Conservation (phyloP, 2,888 invertebrate genomes). For the Diarsia mendica region DNA sequence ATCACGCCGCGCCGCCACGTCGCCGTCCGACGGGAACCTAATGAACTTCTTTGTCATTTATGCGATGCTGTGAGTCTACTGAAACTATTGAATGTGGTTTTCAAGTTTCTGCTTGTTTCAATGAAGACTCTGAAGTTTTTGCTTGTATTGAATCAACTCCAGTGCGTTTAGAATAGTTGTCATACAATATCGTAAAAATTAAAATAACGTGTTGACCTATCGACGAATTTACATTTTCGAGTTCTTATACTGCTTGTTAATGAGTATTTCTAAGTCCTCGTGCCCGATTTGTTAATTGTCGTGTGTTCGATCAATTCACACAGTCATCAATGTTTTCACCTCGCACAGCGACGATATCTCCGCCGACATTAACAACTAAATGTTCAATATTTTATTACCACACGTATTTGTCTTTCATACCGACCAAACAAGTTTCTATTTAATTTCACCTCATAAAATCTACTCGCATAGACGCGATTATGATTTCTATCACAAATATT, state of each 20-base stretch:
- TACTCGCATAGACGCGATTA: conserved; percentile 86
- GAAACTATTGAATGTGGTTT: conserved; percentile 14
- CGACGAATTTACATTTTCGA: conserved; percentile 1
- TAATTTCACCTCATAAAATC: conserved; percentile 88
- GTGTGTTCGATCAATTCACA: conserved; percentile 66
- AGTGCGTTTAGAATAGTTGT: not conserved
- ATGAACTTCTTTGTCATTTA: conserved; percentile 64
- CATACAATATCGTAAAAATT: not conserved
- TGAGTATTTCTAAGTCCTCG: conserved; percentile 18
- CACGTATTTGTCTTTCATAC: conserved; percentile 84
- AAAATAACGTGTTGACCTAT: not conserved
- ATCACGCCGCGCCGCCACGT: conserved; percentile 53
- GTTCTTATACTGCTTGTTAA: conserved; percentile 1
- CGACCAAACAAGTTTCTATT: conserved; percentile 89
- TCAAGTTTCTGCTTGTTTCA: conserved; percentile 1
- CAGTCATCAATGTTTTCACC: conserved; percentile 76
- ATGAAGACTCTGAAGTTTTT: conserved; percentile 1
- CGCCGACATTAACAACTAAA: conserved; percentile 83
- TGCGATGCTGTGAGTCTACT: conserved; percentile 15
- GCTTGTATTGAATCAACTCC: not conserved
- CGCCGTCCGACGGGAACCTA: conserved; percentile 40
- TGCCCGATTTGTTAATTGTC: conserved; percentile 49
- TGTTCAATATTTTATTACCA: conserved; percentile 88
- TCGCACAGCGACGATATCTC: conserved; percentile 78
- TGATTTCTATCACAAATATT: conserved; percentile 89